phyloP scores from a whole-genome alignment of 2,797 vertebrate species.

The Parauchenoglanis punctatus region DNA sequence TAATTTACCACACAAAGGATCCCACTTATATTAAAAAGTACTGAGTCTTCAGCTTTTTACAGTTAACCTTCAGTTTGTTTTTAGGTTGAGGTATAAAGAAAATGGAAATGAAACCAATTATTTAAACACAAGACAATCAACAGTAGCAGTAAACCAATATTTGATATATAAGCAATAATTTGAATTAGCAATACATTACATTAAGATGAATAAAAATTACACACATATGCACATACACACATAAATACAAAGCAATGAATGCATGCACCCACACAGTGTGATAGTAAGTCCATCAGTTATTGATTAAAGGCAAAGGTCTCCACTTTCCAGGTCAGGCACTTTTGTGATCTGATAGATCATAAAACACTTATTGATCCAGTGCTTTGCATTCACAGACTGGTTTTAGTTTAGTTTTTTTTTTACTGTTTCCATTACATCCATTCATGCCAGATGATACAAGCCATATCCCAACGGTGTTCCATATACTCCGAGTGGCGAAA shows the following conservation, averaged over 20 bases:
- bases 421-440: not conserved
- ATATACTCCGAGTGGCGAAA: slow-evolving; percentile 91
- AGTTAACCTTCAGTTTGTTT: not conserved
- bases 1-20: not conserved
- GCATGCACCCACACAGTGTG: slow-evolving; percentile 11
- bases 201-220: slow-evolving; percentile 39
- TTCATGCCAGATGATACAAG: slow-evolving; percentile 91
- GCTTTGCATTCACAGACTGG: not conserved
- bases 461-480: slow-evolving; percentile 89
- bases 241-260: slow-evolving; percentile 32
- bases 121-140: slow-evolving; percentile 22
- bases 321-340: slow-evolving; percentile 32
- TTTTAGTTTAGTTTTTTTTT: slow-evolving; percentile 1
- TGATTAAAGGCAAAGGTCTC: not conserved
- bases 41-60: not conserved
- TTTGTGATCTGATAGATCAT: not conserved
- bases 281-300: slow-evolving; percentile 23
- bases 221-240: not conserved
- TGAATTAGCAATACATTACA: slow-evolving; percentile 54
- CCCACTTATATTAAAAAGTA: not conserved
- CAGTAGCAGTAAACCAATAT: slow-evolving; percentile 11
- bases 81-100: not conserved
- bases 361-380: not conserved
- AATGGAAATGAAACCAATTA: not conserved
- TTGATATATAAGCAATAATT: slow-evolving; percentile 19